Evolutionary conservation across 2,797 vertebrate genomes (phyloP), one percentile per base, ranked within the genome.

Genomic region (Enteromius mattozi): DNA sequence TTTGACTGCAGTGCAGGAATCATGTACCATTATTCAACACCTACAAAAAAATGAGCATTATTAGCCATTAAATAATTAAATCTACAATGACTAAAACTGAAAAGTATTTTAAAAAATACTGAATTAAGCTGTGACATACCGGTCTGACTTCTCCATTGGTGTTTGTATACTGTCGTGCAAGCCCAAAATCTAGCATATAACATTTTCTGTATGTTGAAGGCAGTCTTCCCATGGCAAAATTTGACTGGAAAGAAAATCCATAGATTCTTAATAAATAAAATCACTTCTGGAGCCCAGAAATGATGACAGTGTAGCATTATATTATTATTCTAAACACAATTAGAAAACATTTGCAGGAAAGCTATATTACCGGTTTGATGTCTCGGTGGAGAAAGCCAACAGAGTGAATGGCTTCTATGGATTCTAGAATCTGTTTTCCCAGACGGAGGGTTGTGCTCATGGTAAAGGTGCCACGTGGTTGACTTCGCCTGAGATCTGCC

Each of bases 341-440:
- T 40, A 63, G 6, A 33, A 68, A 33, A 14, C 33, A 37, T 7
- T 42, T 27, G 30, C 17, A n/a, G 69, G 40, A 45, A 72, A 35
- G 19, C 19, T 61, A 27, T 94, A n/a, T 78, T 95, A 99, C 98
- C 91, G 98, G 98, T 92, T 99, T 99, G 92, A 99, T 98, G 92
- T 99, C 98, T 0, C 98, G 94, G 90, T 99, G 98, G 88, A 99
- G 93, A 90, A 99, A 99, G 86, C 98, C 98, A 88, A 99, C 98
- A 0, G 98, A 98, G 88, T 99, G 98, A 86, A 99, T 99, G 91
- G 98, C 97, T 92, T 99, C 98, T 17, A 99, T 99, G 84, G 98
- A 97, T 90, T 99, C 97, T 88, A 99, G 95, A 90, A 99, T 99
- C 95, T 99, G 98, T 91, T 99, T 99, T 87, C 98, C 98, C 74